phyloP scores from a whole-genome alignment of 2,888 invertebrate genomes.

The Philopedon plagiatum region DNA sequence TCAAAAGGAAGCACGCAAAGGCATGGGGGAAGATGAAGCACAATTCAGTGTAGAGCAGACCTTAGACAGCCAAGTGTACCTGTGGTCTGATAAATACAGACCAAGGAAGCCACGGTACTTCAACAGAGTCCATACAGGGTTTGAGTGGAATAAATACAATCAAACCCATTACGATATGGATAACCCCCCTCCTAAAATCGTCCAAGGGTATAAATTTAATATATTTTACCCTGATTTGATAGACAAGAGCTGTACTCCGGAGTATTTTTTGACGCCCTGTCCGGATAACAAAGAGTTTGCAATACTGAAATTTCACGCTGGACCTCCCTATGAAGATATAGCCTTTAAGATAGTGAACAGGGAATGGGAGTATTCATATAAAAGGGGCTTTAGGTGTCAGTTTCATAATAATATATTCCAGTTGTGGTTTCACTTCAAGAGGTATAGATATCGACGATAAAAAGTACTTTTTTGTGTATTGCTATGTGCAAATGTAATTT shows the following conservation, averaged over 20 bases:
- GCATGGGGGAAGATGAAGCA: slow-evolving; percentile 89
- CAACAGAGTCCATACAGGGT: slow-evolving; percentile 96
- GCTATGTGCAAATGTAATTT: background rate
- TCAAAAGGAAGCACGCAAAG: slow-evolving; percentile 86
- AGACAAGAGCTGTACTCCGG: slow-evolving; percentile 92
- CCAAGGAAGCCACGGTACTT: slow-evolving; percentile 98
- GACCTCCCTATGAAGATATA: slow-evolving; percentile 99
- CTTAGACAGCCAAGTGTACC: slow-evolving; percentile 87
- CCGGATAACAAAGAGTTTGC: slow-evolving; percentile 96
- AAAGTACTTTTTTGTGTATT: slow-evolving; percentile 1
- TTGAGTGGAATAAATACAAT: slow-evolving; percentile 99
- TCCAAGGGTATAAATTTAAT: slow-evolving; percentile 99
- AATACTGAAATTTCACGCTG: slow-evolving; percentile 94
- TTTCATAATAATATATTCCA: slow-evolving; percentile 99
- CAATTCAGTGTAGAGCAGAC: slow-evolving; percentile 92
- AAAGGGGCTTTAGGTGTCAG: slow-evolving; percentile 97
- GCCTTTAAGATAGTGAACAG: slow-evolving; percentile 99
- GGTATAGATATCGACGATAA: slow-evolving; percentile 93
- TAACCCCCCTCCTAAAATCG: slow-evolving; percentile 99
- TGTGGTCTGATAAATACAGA: slow-evolving; percentile 98
- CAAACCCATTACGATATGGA: slow-evolving; percentile 99
- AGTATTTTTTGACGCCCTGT: slow-evolving; percentile 93
- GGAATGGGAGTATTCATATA: slow-evolving; percentile 99
- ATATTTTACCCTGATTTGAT: slow-evolving; percentile 99
- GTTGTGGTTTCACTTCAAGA: slow-evolving; percentile 99